Conservation (phyloP, 2,888 invertebrate species). For the Hanleya hanleyi region DNA sequence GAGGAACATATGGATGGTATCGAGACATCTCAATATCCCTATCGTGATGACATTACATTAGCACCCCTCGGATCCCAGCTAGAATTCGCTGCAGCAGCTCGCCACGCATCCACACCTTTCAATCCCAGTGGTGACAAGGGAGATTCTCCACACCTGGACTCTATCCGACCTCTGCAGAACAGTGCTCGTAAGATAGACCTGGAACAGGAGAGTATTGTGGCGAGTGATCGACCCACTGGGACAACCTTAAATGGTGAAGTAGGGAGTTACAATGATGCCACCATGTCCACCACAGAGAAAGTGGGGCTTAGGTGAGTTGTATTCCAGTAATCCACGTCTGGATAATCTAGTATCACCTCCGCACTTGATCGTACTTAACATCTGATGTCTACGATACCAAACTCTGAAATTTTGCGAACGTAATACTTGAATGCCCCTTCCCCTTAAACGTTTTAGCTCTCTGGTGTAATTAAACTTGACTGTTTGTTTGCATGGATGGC, state of each 20-base stretch:
- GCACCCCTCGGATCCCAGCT: constrained; percentile 58
- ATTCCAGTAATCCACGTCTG: too few species aligned
- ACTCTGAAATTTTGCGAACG: too few species aligned
- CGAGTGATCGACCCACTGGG: neutral
- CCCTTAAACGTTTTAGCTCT: too few species aligned
- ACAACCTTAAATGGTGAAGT: neutral
- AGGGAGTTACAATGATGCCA: neutral
- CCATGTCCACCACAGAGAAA: neutral
- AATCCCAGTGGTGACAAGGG: constrained; percentile 32
- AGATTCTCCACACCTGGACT: constrained; percentile 31
- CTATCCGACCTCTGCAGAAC: constrained; percentile 19
- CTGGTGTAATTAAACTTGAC: too few species aligned
- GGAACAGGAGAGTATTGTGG: neutral
- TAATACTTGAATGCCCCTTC: too few species aligned
- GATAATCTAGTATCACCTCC: too few species aligned
- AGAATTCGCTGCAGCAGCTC: constrained; percentile 60
- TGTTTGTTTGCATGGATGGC: too few species aligned
- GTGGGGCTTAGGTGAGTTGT: neutral
- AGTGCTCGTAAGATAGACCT: neutral
- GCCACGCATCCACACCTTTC: constrained; percentile 66
- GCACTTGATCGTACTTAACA: too few species aligned
- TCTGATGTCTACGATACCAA: too few species aligned
- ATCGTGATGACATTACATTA: constrained; percentile 40
- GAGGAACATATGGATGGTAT: constrained; percentile 3
- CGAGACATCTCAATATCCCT: neutral